A percentile compares a stretch with the other conserved stretches of the same genome.
Evolutionary conservation across 2,113 vertebrate species (phyloP).

Genomic region (Psittacara wagleri): DNA sequence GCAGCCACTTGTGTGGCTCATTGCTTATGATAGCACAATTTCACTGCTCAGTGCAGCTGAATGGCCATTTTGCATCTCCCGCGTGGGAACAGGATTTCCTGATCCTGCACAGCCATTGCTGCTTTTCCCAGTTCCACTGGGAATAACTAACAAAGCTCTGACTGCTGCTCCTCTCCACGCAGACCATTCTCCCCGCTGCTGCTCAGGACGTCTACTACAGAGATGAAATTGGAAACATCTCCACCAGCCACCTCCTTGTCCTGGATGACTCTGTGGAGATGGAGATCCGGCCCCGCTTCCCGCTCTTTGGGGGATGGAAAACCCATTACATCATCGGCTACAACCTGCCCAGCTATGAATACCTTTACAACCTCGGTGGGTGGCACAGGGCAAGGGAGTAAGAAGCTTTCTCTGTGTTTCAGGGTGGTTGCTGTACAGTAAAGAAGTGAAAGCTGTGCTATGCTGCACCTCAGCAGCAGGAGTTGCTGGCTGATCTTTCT

Average conservation of each 20-base stretch:
- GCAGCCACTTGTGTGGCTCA: not conserved
- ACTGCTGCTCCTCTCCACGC: not conserved
- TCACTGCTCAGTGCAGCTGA: not conserved
- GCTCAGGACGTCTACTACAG: constrained; percentile 98
- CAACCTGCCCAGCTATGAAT: constrained; percentile 97
- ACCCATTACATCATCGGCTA: constrained; percentile 97
- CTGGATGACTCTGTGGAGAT: constrained; percentile 98
- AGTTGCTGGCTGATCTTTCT: constrained; percentile 3
- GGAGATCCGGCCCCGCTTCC: constrained; percentile 95
- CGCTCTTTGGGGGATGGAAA: constrained; percentile 97
- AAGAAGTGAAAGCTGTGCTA: not conserved
- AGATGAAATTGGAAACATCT: constrained; percentile 98
- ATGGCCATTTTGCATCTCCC: not conserved
- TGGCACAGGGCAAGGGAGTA: not conserved
- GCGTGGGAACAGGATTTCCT: fast-evolving
- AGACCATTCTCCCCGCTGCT: constrained; percentile 98
- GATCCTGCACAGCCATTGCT: not conserved
- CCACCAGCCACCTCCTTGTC: constrained; percentile 94
- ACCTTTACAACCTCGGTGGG: constrained; percentile 95
- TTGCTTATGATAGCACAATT: not conserved
- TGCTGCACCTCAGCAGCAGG: not conserved
- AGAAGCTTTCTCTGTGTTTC: not conserved
- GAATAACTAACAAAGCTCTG: not conserved
- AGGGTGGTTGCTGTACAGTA: not conserved
- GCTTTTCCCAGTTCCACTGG: not conserved